Percentiles rank a stretch among this genome's conserved stretches.
Evolutionary conservation across 2,888 invertebrate species (phyloP).

Genomic region (Sesia apiformis): DNA sequence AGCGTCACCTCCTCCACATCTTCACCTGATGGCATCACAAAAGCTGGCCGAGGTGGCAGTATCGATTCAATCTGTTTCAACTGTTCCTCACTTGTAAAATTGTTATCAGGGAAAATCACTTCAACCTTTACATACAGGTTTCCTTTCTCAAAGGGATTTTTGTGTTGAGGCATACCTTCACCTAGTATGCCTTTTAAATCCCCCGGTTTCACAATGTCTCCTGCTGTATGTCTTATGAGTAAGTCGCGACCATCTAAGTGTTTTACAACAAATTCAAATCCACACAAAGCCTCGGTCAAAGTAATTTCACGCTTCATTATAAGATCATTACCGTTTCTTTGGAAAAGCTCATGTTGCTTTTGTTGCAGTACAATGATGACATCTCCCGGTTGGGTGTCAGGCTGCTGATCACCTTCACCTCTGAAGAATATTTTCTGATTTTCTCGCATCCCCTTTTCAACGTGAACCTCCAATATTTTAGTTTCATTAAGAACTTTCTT

Average conservation of each 20-base stretch:
- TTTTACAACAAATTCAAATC: slow-evolving; percentile 87
- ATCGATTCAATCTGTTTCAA: slow-evolving; percentile 81
- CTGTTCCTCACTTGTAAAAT: slow-evolving; percentile 82
- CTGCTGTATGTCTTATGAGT: slow-evolving; percentile 84
- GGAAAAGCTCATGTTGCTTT: slow-evolving; percentile 85
- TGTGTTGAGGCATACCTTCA: slow-evolving; percentile 93
- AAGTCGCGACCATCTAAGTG: slow-evolving; percentile 93
- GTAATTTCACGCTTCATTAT: slow-evolving; percentile 83
- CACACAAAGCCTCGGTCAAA: slow-evolving; percentile 93
- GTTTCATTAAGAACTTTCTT: slow-evolving; percentile 88
- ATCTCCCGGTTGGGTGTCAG: slow-evolving; percentile 90
- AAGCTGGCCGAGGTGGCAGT: slow-evolving; percentile 81
- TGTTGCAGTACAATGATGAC: slow-evolving; percentile 90
- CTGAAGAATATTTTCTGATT: slow-evolving; percentile 89
- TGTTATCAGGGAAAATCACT: slow-evolving; percentile 87
- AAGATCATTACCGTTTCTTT: slow-evolving; percentile 84
- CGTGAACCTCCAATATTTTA: slow-evolving; percentile 88
- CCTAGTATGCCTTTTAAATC: slow-evolving; percentile 83
- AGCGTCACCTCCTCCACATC: slow-evolving; percentile 91
- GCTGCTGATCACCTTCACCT: slow-evolving; percentile 93
- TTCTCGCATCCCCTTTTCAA: slow-evolving; percentile 93
- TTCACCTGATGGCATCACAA: slow-evolving; percentile 84
- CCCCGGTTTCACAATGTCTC: slow-evolving; percentile 89
- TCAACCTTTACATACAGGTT: slow-evolving; percentile 91
- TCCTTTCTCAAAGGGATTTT: slow-evolving; percentile 90